These are phyloP conservation scores for Charadrius vociferus DNA, from an alignment of 2,113 vertebrate species.

Conservation along the genomic window DNA sequence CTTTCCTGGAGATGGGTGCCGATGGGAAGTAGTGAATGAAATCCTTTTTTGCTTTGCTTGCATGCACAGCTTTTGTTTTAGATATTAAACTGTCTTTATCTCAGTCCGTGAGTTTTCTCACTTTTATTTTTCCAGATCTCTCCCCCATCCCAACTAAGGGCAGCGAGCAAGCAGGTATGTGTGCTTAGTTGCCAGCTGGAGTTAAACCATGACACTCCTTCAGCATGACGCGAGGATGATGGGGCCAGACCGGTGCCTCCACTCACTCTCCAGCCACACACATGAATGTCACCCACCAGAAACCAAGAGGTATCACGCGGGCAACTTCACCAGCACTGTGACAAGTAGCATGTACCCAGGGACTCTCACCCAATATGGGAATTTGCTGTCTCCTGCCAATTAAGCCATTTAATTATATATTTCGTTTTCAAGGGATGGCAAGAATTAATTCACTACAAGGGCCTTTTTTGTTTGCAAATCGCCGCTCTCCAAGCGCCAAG, in stretches of 20 bases:
- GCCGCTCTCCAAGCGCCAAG: background rate
- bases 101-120: background rate
- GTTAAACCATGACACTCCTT: background rate
- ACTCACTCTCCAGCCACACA: rapidly evolving
- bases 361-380: background rate
- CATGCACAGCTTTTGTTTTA: background rate
- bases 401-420: background rate
- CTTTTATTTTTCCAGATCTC: background rate
- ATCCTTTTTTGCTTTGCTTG: background rate
- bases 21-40: background rate
- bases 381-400: background rate
- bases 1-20: background rate
- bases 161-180: background rate
- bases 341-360: background rate
- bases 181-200: background rate
- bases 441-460: conserved; percentile 38
- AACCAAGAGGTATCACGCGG: rapidly evolving
- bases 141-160: background rate
- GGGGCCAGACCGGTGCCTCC: rapidly evolving
- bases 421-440: background rate
- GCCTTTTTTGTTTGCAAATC: conserved; percentile 35
- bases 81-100: background rate
- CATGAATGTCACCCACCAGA: background rate
- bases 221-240: rapidly evolving
- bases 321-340: background rate